phyloP scores from a whole-genome alignment of 2,113 vertebrate genomes.

The Caloenas nicobarica region DNA sequence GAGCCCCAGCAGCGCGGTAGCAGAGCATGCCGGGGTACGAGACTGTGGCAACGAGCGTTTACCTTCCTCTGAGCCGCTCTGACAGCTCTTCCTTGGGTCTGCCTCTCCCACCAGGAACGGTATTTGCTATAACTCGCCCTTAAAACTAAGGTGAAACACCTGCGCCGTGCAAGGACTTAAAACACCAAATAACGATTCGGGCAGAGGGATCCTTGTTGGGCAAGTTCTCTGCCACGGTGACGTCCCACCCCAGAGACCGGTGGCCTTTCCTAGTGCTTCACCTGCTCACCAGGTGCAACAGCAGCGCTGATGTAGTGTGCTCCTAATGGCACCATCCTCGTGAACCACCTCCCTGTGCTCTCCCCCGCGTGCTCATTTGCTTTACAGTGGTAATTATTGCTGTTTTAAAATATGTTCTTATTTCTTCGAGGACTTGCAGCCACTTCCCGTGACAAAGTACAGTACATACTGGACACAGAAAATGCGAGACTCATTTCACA shows the following conservation, averaged over 20 bases:
- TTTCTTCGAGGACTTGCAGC: slow-evolving; percentile 48
- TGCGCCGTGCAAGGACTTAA: accelerated
- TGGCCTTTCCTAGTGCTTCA: neutral
- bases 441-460: slow-evolving; percentile 45
- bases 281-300: neutral
- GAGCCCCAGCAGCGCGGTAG: neutral
- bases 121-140: neutral
- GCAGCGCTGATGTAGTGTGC: neutral
- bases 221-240: neutral
- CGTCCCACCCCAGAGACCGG: neutral
- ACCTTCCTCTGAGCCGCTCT: neutral
- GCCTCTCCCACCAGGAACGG: neutral
- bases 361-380: neutral
- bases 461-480: slow-evolving; percentile 63
- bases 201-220: neutral
- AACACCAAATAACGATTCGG: accelerated
- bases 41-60: accelerated
- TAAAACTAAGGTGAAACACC: neutral
- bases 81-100: neutral
- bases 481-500: slow-evolving; percentile 52
- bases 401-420: slow-evolving; percentile 51
- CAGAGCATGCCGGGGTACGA: neutral
- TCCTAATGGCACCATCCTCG: neutral
- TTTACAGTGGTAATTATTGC: slow-evolving; percentile 75
- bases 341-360: neutral